A percentile compares a stretch with the other conserved stretches of the same genome.
These are phyloP conservation scores for Acrobasis suavella DNA, from an alignment of 2,888 invertebrate species.

Conservation along the genomic window DNA sequence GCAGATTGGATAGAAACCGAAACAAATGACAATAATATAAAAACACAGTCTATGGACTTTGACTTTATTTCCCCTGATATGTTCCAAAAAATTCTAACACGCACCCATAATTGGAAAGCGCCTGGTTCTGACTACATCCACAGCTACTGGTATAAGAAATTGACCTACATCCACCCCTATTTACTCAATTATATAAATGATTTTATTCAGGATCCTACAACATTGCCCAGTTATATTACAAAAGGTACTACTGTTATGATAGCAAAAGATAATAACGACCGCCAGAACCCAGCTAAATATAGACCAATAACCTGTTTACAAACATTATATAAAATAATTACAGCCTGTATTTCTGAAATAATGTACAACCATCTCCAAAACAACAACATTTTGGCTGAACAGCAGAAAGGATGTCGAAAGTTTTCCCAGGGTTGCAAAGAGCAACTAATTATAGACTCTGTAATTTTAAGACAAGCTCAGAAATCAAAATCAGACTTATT, in stretches of 20 bases:
- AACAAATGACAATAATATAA: neutral
- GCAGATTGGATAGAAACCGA: conserved; percentile 17
- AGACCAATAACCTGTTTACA: conserved; percentile 40
- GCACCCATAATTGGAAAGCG: conserved; percentile 26
- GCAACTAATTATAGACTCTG: conserved; percentile 31
- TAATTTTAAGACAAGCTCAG: conserved; percentile 22
- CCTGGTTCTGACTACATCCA: conserved; percentile 31
- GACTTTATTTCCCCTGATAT: conserved; percentile 12
- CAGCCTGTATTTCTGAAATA: conserved; percentile 30
- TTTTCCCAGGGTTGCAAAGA: conserved; percentile 21
- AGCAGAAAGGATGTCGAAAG: conserved; percentile 36
- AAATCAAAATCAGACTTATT: conserved; percentile 26
- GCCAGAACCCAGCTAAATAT: conserved; percentile 35
- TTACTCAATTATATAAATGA: conserved; percentile 23
- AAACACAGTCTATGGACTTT: conserved; percentile 17
- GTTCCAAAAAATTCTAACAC: conserved; percentile 14
- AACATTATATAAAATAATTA: conserved; percentile 36
- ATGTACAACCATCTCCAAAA: conserved; percentile 29
- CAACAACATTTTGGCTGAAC: conserved; percentile 33
- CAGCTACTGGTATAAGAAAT: conserved; percentile 32
- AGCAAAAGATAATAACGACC: conserved; percentile 20
- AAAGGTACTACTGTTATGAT: conserved; percentile 33
- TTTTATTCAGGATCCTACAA: conserved; percentile 24
- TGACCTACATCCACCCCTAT: conserved; percentile 23
- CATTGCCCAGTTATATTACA: conserved; percentile 26